A percentile compares a stretch with the other conserved stretches of the same genome.
Evolutionary conservation across 1,140 invertebrate species (phyloP).

Genomic region (Tetragonula clypearis): DNA sequence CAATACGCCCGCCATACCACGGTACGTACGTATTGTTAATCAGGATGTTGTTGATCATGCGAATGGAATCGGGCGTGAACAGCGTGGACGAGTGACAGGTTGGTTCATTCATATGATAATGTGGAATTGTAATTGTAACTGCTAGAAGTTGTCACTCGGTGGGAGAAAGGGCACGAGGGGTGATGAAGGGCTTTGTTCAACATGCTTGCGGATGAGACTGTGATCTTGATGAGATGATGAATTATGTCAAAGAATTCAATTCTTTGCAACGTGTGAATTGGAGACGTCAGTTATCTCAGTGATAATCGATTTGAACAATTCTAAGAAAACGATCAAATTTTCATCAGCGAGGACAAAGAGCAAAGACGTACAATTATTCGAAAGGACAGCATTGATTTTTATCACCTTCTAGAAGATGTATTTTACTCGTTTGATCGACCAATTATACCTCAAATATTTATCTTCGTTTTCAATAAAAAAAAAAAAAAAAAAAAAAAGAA

Average conservation of each 20-base stretch:
- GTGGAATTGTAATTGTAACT: neutral
- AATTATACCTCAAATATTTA: neutral
- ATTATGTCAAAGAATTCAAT: no score
- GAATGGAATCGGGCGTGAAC: constrained; percentile 5
- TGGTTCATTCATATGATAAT: no score
- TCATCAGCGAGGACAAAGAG: no score
- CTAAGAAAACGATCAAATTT: no score
- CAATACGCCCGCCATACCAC: constrained; percentile 85
- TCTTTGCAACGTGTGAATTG: no score
- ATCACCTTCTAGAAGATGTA: neutral
- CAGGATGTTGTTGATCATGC: constrained; percentile 53
- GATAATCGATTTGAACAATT: no score
- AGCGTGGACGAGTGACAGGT: neutral
- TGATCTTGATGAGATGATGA: no score
- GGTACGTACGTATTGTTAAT: constrained; percentile 81
- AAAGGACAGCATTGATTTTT: no score
- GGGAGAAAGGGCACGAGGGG: no score
- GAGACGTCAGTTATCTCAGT: no score
- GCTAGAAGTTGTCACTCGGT: neutral
- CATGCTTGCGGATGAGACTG: neutral
- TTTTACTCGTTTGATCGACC: neutral
- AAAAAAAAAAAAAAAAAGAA: neutral
- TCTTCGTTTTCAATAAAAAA: neutral
- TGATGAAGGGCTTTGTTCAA: neutral
- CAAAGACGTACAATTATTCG: no score